phyloP scores from a whole-genome alignment of 1,140 invertebrate species.

The Pseudomyrmex concolor region DNA sequence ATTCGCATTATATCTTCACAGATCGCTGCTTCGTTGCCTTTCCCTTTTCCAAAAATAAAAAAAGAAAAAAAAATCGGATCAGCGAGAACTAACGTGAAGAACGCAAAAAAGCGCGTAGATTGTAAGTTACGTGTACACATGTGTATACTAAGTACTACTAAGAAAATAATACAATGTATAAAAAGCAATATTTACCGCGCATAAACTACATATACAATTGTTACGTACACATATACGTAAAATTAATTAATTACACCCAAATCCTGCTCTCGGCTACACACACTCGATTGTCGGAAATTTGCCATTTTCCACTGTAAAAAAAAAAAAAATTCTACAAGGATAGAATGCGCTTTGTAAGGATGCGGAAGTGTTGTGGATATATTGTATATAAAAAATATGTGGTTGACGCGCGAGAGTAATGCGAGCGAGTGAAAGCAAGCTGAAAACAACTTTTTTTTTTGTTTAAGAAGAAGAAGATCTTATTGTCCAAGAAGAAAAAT shows the following conservation, averaged over 20 bases:
- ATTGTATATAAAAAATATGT: constrained; percentile 61
- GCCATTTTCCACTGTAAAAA: constrained; percentile 64
- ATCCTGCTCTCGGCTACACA: constrained; percentile 52
- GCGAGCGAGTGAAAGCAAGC: constrained; percentile 23
- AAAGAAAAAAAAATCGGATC: constrained; percentile 23
- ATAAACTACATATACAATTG: constrained; percentile 39
- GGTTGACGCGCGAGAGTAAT: not conserved
- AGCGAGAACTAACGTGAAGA: constrained; percentile 15
- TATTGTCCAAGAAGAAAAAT: constrained; percentile 71
- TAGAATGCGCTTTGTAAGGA: constrained; percentile 67
- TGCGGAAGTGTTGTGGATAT: constrained; percentile 61
- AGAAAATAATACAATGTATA: constrained; percentile 68
- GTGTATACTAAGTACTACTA: constrained; percentile 57
- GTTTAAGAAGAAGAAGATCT: constrained; percentile 38
- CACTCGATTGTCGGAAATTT: constrained; percentile 58
- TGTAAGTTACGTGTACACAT: constrained; percentile 62
- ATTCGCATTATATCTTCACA: constrained; percentile 27
- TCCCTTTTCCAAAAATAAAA: not conserved
- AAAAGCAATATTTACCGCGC: constrained; percentile 72
- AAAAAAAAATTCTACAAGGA: constrained; percentile 28
- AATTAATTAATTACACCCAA: constrained; percentile 55
- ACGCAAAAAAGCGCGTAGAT: constrained; percentile 1
- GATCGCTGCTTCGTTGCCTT: constrained; percentile 40
- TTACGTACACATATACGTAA: constrained; percentile 51
- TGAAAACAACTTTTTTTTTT: constrained; percentile 42